These are phyloP conservation scores for Branchellion lobata DNA, from an alignment of 2,888 invertebrate species.

Conservation along the genomic window DNA sequence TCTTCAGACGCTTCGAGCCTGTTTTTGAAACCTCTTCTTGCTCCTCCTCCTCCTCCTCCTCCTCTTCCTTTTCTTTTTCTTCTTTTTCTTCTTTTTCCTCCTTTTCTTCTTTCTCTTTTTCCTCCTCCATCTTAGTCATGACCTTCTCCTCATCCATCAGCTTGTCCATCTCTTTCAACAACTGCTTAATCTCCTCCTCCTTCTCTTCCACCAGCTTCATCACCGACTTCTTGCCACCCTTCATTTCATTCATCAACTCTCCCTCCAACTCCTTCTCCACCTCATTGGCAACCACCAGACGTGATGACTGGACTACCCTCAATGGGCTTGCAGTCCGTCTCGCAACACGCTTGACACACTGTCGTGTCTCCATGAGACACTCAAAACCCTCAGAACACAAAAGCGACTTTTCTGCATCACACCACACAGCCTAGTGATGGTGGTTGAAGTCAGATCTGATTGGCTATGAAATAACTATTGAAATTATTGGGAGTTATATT, in stretches of 20 bases:
- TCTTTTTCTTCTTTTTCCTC: background rate
- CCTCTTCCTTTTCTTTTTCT: background rate
- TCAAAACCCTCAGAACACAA: constrained; percentile 53
- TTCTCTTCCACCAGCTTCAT: no score
- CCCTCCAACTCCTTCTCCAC: no score
- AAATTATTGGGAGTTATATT: background rate
- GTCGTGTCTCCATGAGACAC: constrained; percentile 45
- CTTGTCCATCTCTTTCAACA: no score
- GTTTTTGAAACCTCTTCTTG: background rate
- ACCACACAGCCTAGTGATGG: constrained; percentile 2
- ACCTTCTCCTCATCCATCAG: no score
- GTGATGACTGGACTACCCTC: no score
- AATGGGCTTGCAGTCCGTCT: background rate
- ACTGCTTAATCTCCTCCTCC: no score
- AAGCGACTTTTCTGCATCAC: constrained; percentile 51
- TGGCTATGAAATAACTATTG: background rate
- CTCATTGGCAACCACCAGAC: no score
- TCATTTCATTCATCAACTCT: no score
- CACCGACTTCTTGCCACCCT: no score
- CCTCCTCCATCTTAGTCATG: no score
- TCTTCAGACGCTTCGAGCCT: no score
- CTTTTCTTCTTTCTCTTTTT: no score
- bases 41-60: background rate
- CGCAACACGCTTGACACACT: background rate
- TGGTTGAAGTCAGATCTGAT: background rate